Evolutionary conservation across 2,888 invertebrate genomes (phyloP).

Genomic region (Metacarcinus magister): DNA sequence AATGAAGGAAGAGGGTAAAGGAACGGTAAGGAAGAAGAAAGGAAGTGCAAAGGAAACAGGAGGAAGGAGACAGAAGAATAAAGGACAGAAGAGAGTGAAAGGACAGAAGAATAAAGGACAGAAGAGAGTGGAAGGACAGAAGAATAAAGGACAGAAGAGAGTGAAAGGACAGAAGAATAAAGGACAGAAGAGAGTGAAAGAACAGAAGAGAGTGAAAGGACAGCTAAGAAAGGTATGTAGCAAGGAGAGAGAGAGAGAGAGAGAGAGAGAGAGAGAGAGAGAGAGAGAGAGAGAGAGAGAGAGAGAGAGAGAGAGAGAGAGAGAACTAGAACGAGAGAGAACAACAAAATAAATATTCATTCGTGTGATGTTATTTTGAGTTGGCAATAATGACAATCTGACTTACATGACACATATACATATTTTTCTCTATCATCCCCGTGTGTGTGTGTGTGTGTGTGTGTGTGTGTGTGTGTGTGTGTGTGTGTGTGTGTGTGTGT

Average conservation of each 20-base stretch:
- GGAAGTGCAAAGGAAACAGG: not conserved
- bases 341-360: no score
- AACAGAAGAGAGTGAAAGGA: no score
- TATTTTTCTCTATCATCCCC: not conserved
- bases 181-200: not conserved
- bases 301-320: slow-evolving; percentile 41
- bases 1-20: not conserved
- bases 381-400: no score
- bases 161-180: not conserved
- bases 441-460: slow-evolving; percentile 16
- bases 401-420: no score
- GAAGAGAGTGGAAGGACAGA: not conserved
- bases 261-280: slow-evolving; percentile 28
- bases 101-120: no score
- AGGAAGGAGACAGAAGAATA: not conserved
- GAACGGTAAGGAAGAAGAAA: no score
- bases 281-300: slow-evolving; percentile 38
- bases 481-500: slow-evolving; percentile 44
- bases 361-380: no score
- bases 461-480: slow-evolving; percentile 55
- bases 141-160: not conserved
- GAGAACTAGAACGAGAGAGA: no score
- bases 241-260: no score
- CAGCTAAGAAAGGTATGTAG: no score
- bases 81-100: not conserved